Percentiles rank a stretch among this genome's conserved stretches.
phyloP scores from a whole-genome alignment of 2,888 invertebrate genomes.

The Cylloceria caligata region DNA sequence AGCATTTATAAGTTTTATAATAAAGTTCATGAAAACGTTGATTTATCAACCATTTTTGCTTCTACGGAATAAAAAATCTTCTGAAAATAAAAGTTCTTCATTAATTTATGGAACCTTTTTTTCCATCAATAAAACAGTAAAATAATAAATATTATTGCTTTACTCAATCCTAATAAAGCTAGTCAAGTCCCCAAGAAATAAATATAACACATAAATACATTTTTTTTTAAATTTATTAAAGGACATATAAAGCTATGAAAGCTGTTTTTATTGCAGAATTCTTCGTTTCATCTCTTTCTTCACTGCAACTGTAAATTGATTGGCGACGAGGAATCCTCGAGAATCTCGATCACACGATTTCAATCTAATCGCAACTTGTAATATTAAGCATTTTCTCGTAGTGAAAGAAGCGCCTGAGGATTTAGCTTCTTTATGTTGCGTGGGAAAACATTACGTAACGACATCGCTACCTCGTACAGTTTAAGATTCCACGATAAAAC shows the following conservation, averaged over 20 bases:
- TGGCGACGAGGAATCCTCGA: not conserved
- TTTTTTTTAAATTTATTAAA: no score
- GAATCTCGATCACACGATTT: conserved; percentile 27
- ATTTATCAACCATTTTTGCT: not conserved
- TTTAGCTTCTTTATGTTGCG: conserved; percentile 6
- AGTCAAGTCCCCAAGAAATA: no score
- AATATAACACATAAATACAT: no score
- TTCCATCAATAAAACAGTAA: not conserved
- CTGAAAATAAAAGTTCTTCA: not conserved
- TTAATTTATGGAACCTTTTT: not conserved
- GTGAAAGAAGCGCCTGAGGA: conserved; percentile 5
- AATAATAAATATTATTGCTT: no score
- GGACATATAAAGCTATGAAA: no score
- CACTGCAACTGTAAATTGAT: not conserved
- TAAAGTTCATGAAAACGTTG: not conserved
- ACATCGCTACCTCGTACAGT: not conserved
- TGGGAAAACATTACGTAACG: conserved; percentile 27
- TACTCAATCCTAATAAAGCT: no score
- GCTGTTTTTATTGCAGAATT: no score
- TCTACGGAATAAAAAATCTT: not conserved
- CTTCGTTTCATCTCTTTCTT: conserved; percentile 9
- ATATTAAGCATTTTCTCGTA: not conserved
- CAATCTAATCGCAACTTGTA: conserved; percentile 22
- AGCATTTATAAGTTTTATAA: not conserved
- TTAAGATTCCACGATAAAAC: conserved; percentile 8